Conservation (phyloP, 2,888 invertebrate genomes). For the Drosophila atroscutellata region DNA sequence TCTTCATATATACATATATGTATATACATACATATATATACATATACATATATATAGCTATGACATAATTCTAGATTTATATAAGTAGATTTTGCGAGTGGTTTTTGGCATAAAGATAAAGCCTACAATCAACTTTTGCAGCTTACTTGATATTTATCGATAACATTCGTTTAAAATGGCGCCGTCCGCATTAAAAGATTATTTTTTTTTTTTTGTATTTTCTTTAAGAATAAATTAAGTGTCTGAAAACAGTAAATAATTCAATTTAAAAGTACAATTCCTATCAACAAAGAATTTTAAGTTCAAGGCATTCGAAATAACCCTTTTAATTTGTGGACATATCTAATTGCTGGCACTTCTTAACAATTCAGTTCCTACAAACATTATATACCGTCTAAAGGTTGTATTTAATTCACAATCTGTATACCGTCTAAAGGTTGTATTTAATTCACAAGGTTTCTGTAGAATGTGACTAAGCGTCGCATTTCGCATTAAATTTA, state of each 20-base stretch:
- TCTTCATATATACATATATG: not conserved
- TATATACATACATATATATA: not conserved
- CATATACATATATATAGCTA: no score
- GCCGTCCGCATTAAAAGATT: not conserved
- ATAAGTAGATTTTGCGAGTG: not conserved
- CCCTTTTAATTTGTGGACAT: not conserved
- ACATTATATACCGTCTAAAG: not conserved
- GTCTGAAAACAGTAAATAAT: not conserved
- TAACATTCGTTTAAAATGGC: not conserved
- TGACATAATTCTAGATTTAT: not conserved
- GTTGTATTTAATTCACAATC: not conserved
- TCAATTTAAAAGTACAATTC: not conserved
- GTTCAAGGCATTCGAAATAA: not conserved
- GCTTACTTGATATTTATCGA: fast-evolving
- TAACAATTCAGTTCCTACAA: not conserved
- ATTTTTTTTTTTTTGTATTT: not conserved
- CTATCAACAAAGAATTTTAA: not conserved
- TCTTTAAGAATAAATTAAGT: not conserved
- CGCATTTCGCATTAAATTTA: not conserved
- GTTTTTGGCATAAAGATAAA: not conserved
- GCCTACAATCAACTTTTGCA: not conserved
- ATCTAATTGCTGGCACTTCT: not conserved
- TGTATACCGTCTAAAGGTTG: not conserved
- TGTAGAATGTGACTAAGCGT: not conserved
- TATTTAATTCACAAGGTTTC: not conserved